A percentile compares a stretch with the other conserved stretches of the same genome.
Evolutionary conservation across 2,113 vertebrate species (phyloP).

Genomic region (Macrotis lagotis): DNA sequence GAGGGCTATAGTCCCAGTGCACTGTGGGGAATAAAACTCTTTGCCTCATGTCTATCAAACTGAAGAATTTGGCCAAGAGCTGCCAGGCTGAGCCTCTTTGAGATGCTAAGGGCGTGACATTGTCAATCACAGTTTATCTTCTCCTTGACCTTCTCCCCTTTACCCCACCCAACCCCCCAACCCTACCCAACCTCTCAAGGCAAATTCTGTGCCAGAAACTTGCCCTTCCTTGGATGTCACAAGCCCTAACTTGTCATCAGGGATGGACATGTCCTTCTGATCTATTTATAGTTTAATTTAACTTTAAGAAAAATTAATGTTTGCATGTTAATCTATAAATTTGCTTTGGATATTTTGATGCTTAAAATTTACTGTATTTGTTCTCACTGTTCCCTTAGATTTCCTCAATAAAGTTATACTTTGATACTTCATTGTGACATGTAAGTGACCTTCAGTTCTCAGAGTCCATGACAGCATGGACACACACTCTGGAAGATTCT

Average conservation of each 20-base stretch:
- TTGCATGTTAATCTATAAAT: not conserved
- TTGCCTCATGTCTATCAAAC: not conserved
- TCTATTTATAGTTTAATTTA: not conserved
- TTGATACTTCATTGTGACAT: not conserved
- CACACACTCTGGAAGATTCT: not conserved
- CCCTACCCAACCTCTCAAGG: not conserved
- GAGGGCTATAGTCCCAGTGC: not conserved
- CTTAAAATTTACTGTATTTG: not conserved
- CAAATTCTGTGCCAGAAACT: not conserved
- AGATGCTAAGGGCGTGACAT: not conserved
- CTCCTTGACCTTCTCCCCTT: not conserved
- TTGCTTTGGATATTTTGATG: not conserved
- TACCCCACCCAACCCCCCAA: not conserved
- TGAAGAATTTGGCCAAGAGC: not conserved
- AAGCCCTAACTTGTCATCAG: not conserved
- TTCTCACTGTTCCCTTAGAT: not conserved
- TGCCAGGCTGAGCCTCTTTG: not conserved
- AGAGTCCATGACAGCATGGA: not conserved
- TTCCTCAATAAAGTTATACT: not conserved
- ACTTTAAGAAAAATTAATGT: not conserved
- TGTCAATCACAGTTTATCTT: not conserved
- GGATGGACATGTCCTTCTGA: fast-evolving
- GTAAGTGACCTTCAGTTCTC: not conserved
- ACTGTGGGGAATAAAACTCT: not conserved
- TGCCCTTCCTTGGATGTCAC: not conserved